phyloP scores from a whole-genome alignment of 2,888 invertebrate species.

The Dasypogon diadema region DNA sequence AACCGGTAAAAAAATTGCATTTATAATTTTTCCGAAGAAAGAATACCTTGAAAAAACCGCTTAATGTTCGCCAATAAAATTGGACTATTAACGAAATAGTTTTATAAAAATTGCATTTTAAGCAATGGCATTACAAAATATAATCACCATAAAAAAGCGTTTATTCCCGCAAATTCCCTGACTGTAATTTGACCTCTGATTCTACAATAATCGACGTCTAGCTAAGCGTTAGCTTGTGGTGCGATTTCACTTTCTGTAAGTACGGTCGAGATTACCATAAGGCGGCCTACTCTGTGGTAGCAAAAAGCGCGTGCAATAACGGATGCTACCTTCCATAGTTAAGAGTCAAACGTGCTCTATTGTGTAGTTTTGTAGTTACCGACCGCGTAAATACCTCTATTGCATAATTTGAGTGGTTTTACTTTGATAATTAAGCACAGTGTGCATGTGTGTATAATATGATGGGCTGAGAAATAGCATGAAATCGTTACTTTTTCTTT shows the following conservation, averaged over 20 bases:
- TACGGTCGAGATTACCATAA: slow-evolving; percentile 22
- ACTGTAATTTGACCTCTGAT: slow-evolving; percentile 8
- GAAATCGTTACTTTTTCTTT: not conserved
- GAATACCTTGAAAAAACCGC: too few species aligned
- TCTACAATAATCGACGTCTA: slow-evolving; percentile 4
- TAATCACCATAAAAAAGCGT: not conserved
- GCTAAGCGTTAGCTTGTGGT: not conserved
- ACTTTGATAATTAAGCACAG: slow-evolving; percentile 13
- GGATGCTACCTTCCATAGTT: slow-evolving; percentile 30
- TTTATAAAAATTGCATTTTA: not conserved
- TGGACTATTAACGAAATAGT: too few species aligned
- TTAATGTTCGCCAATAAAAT: too few species aligned
- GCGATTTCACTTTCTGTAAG: slow-evolving; percentile 34
- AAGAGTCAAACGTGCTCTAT: slow-evolving; percentile 5
- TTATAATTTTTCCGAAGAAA: slow-evolving; percentile 1
- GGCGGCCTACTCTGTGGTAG: not conserved
- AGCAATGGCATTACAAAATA: not conserved
- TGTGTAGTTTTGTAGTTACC: slow-evolving; percentile 1
- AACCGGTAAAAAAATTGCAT: too few species aligned
- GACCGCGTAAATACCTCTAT: slow-evolving; percentile 23
- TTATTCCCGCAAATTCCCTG: not conserved
- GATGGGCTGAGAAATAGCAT: not conserved
- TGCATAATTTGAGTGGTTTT: slow-evolving; percentile 28
- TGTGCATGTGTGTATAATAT: not conserved
- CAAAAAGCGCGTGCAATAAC: slow-evolving; percentile 23